phyloP scores from a whole-genome alignment of 1,140 invertebrate species.

The Camponotus pennsylvanicus region DNA sequence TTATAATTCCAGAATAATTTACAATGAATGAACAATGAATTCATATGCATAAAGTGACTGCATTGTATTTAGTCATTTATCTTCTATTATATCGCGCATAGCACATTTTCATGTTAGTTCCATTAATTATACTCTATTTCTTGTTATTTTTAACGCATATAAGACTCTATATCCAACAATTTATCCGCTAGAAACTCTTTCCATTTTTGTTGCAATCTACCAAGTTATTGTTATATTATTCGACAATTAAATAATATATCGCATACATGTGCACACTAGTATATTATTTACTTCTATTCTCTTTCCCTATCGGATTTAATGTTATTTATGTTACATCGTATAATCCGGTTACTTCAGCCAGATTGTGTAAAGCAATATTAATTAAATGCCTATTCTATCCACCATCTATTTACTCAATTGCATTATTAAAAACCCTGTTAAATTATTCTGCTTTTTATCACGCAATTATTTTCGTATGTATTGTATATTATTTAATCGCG shows the following conservation, averaged over 20 bases:
- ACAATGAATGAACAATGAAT: not conserved
- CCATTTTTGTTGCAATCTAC: not conserved
- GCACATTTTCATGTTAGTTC: not conserved
- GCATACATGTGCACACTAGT: too few species aligned
- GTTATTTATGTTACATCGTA: slow-evolving; percentile 14
- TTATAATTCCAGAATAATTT: slow-evolving; percentile 23
- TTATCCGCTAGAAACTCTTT: not conserved
- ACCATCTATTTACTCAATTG: not conserved
- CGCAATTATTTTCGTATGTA: not conserved
- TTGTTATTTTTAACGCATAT: too few species aligned
- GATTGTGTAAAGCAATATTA: slow-evolving; percentile 27
- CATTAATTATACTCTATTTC: slow-evolving; percentile 16
- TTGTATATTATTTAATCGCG: not conserved
- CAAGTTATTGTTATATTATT: not conserved
- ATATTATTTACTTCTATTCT: not conserved
- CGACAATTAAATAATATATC: not conserved
- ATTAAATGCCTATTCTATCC: not conserved
- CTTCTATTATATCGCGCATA: not conserved
- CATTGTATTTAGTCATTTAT: slow-evolving; percentile 21
- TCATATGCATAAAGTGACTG: slow-evolving; percentile 19
- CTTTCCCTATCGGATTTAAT: not conserved
- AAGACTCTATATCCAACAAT: too few species aligned
- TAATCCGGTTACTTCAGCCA: slow-evolving; percentile 32
- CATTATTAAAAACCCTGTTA: not conserved
- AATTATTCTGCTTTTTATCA: not conserved